Conservation (phyloP, 2,888 invertebrate species). For the Stratiomys singularior region DNA sequence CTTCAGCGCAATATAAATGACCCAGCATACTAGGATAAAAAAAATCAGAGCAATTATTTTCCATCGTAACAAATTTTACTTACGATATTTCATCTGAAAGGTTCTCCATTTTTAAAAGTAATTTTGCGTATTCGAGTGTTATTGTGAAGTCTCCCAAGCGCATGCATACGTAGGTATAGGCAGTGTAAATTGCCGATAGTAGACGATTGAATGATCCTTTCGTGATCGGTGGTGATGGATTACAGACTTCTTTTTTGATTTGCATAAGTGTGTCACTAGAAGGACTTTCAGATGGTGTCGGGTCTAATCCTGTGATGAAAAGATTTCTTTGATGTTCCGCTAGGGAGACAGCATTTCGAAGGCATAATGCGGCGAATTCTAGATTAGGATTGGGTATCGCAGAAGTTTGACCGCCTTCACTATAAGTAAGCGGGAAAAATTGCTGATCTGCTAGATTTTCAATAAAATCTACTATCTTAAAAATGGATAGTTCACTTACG, state of each 20-base stretch:
- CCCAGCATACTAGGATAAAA: constrained; percentile 75
- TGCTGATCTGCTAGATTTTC: no score
- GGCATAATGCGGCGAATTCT: constrained; percentile 89
- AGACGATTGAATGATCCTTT: constrained; percentile 71
- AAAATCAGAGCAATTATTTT: not conserved
- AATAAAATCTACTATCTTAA: no score
- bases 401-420: constrained; percentile 76
- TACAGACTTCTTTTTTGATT: constrained; percentile 67
- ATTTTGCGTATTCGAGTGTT: constrained; percentile 81
- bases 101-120: constrained; percentile 77
- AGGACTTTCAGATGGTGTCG: constrained; percentile 49
- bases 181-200: constrained; percentile 76
- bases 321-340: constrained; percentile 61
- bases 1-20: constrained; percentile 90
- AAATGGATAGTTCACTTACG: constrained; percentile 55
- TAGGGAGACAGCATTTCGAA: constrained; percentile 83
- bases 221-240: constrained; percentile 73
- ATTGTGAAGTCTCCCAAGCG: constrained; percentile 85
- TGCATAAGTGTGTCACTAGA: constrained; percentile 58
- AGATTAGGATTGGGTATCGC: constrained; percentile 88
- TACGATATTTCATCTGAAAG: constrained; percentile 78
- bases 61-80: constrained; percentile 51
- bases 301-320: constrained; percentile 53
- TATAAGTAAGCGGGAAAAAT: constrained; percentile 57
- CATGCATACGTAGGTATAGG: constrained; percentile 85